Evolutionary conservation across 1,140 invertebrate genomes (phyloP).

Genomic region (Sarcophaga bullata): DNA sequence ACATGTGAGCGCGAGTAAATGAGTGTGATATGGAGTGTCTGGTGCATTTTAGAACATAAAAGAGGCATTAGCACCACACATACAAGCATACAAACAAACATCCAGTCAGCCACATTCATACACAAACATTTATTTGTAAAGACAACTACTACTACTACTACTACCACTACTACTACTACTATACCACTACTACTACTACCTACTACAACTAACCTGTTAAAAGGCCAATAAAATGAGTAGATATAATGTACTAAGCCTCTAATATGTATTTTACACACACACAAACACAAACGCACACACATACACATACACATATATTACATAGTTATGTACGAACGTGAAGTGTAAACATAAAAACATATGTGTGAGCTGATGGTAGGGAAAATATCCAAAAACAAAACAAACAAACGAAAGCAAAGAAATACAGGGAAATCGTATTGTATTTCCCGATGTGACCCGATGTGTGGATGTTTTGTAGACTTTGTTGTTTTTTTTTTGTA

Average conservation of each 20-base stretch:
- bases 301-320: no score
- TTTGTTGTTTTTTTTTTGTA: background rate
- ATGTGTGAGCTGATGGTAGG: no score
- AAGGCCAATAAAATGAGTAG: no score
- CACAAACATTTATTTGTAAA: background rate
- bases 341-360: no score
- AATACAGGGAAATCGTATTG: constrained; percentile 46
- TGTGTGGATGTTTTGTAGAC: background rate
- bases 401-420: background rate
- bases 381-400: no score
- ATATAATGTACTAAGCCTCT: no score
- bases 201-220: background rate
- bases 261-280: background rate
- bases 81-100: background rate
- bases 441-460: constrained; percentile 34
- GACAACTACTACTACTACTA: constrained; percentile 24
- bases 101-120: background rate
- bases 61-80: constrained; percentile 34
- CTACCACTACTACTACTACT: constrained; percentile 10
- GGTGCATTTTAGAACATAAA: constrained; percentile 33
- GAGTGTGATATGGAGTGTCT: constrained; percentile 13
- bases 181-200: constrained; percentile 10
- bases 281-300: background rate
- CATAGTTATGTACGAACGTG: background rate
- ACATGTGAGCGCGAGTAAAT: constrained; percentile 3